Conservation (phyloP, 2,888 invertebrate species). For the Microctonus hyperodae region DNA sequence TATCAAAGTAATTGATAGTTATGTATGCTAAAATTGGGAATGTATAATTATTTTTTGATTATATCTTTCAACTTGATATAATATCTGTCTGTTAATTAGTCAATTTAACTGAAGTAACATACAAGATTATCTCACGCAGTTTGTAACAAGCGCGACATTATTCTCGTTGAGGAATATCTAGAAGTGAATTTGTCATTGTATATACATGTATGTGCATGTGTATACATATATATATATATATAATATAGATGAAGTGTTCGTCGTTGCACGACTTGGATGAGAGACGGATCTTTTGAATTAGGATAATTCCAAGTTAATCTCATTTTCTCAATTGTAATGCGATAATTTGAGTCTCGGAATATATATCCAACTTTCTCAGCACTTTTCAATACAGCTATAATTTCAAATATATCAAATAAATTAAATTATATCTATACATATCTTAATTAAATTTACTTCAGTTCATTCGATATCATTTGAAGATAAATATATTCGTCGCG, state of each 20-base stretch:
- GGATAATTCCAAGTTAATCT: constrained; percentile 35
- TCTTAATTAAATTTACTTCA: not conserved
- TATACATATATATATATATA: too few species aligned
- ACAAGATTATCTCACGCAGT: constrained; percentile 27
- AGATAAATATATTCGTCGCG: not conserved
- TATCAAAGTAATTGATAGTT: too few species aligned
- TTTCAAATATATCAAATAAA: too few species aligned
- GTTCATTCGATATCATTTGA: not conserved
- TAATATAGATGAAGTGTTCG: not conserved
- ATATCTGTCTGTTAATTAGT: constrained; percentile 25
- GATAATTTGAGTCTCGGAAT: constrained; percentile 25
- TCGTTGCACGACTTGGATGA: not conserved
- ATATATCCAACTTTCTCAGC: constrained; percentile 10
- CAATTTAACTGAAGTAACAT: constrained; percentile 18
- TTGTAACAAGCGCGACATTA: constrained; percentile 17
- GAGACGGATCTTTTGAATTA: constrained; percentile 27
- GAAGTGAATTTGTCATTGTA: constrained; percentile 20
- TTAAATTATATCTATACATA: not conserved
- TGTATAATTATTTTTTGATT: too few species aligned
- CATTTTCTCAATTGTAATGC: constrained; percentile 32
- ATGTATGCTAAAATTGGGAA: too few species aligned
- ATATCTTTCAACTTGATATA: too few species aligned
- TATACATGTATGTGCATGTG: too few species aligned
- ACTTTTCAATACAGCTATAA: not conserved
- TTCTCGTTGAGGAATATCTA: constrained; percentile 11